Evolutionary conservation across 1,140 invertebrate genomes (phyloP).

Genomic region (Ephestia elutella): DNA sequence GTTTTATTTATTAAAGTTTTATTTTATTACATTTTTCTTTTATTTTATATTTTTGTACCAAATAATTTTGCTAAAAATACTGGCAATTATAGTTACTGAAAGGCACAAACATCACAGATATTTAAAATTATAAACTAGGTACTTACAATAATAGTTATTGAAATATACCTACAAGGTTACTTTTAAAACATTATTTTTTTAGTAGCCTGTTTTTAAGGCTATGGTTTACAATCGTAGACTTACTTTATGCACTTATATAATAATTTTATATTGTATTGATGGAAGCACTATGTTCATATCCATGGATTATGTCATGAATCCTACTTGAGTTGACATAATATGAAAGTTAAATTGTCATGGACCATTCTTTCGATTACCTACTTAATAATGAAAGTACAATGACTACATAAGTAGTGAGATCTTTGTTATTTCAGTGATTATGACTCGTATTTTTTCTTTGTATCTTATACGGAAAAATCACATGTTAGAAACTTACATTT

Average conservation of each 20-base stretch:
- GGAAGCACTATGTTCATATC: too few relatives aligned
- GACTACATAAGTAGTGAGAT: constrained; percentile 49
- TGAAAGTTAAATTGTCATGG: too few relatives aligned
- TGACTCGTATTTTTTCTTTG: constrained; percentile 20
- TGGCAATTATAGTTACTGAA: constrained; percentile 12
- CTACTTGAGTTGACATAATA: too few relatives aligned
- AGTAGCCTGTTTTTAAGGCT: too few relatives aligned
- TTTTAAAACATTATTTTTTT: neutral
- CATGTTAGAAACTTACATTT: constrained; percentile 33
- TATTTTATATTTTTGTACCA: neutral
- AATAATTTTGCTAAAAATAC: constrained; percentile 13
- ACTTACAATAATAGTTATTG: too few relatives aligned
- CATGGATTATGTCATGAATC: too few relatives aligned
- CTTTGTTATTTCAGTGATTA: constrained; percentile 36
- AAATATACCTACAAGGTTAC: too few relatives aligned
- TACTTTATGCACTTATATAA: too few relatives aligned
- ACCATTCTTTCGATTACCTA: neutral
- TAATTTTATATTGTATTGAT: too few relatives aligned
- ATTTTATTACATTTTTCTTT: neutral
- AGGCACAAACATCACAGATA: constrained; percentile 26
- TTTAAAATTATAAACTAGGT: neutral
- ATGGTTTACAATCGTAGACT: too few relatives aligned
- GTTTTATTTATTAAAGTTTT: neutral
- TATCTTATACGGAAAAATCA: constrained; percentile 26
- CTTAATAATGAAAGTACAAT: constrained; percentile 12